Percentiles rank a stretch among this genome's conserved stretches.
Conservation (phyloP, 1,140 invertebrate genomes). For the Psilanteris sp. region DNA sequence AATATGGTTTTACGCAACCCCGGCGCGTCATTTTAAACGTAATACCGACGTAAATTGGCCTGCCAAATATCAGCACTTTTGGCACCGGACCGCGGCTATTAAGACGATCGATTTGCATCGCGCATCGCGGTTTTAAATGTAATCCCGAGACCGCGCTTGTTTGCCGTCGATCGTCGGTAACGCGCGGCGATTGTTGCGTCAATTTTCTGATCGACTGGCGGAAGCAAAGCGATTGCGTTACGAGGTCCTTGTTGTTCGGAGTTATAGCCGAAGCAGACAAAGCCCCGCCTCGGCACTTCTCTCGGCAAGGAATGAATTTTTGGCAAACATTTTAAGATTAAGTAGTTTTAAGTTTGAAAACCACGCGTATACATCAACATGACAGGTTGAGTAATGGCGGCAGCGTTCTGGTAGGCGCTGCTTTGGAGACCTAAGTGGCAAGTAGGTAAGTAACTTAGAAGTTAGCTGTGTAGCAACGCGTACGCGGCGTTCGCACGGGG, state of each 20-base stretch:
- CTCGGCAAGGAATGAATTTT: conserved; percentile 2
- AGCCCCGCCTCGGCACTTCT: background rate
- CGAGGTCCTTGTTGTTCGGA: too few relatives aligned
- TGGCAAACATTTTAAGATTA: conserved; percentile 29
- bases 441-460: conserved; percentile 75
- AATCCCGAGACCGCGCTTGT: too few relatives aligned
- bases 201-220: too few relatives aligned
- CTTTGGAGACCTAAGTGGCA: conserved; percentile 72
- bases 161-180: too few relatives aligned
- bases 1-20: too few relatives aligned
- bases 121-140: conserved; percentile 23
- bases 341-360: conserved; percentile 58
- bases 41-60: too few relatives aligned
- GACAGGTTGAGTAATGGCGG: conserved; percentile 69
- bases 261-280: background rate
- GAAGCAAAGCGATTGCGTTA: too few relatives aligned
- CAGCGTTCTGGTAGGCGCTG: conserved; percentile 54
- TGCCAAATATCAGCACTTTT: conserved; percentile 55
- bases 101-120: conserved; percentile 48
- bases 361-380: conserved; percentile 51
- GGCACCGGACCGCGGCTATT: conserved; percentile 46
- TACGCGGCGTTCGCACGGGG: conserved; percentile 48
- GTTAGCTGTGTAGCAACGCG: conserved; percentile 66
- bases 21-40: too few relatives aligned
- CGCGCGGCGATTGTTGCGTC: too few relatives aligned